Base-by-base conservation (phyloP, 1,140 invertebrate genomes). In the Bombus breviceps region DNA sequence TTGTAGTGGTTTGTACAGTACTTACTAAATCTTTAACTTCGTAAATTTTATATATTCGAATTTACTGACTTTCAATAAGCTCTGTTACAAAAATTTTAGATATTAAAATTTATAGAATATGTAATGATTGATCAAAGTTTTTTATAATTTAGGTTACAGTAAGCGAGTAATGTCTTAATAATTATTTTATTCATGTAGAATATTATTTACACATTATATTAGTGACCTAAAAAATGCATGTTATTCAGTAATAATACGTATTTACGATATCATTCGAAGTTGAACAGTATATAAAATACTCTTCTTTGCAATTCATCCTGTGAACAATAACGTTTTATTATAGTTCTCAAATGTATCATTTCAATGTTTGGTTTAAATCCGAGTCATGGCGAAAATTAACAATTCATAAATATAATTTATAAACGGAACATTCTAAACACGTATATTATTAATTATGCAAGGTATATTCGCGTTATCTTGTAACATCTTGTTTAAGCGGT, bases 161-260 rank as follows among this genome's bases (percentile, higher is more conserved):
- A n/a, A 6, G 34, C 12, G 12, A 83, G 4, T 37, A 9, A 43
- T 39, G 15, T 13, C 28, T 81, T 81, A 81, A 59, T 39, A 32
- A 34, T 62, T 43, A 74, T 62, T 32, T n/a, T 66, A 83, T 32
- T 37, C 0, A 1, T 34, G 5, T 53, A 62, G 10, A 62, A 66
- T 68, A 13, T 83, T 77, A 77, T 77, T 53, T 83, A 83, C 73
- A 83, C 6, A 53, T 43, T 47, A 47, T 69, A 34, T 13, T 79
- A 83, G 6, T 57, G 43, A 47, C n/a, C 73, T 69, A 69, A 22
- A 43, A 83, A 69, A 77, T 83, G 34, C 43, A 1, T 59, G 3
- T 28, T 57, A n/a, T 34, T 39, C 28, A n/a, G 18, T 82, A 74
- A 32, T 69, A 83, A 41, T 39, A 69, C 13, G 15, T 12, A 68